Evolutionary conservation across 2,888 invertebrate genomes (phyloP).

Genomic region (Neria commutata): DNA sequence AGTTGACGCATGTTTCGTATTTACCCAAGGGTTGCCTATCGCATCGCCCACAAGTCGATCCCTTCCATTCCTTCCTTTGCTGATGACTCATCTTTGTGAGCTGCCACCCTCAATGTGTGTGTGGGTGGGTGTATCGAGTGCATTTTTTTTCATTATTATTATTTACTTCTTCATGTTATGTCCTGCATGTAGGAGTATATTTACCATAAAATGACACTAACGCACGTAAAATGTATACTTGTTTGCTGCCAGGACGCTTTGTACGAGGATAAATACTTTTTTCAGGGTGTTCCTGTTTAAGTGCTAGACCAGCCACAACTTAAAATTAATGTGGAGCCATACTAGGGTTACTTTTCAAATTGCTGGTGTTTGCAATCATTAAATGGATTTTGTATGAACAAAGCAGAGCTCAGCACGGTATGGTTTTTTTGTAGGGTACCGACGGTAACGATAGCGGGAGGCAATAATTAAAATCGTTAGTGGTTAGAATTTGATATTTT

Average conservation of each 20-base stretch:
- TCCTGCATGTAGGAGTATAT: not conserved
- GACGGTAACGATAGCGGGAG: too few relatives aligned
- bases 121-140: not conserved
- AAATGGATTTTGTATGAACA: too few relatives aligned
- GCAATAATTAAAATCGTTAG: too few relatives aligned
- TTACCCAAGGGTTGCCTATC: not conserved
- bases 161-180: not conserved
- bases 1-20: slow-evolving; percentile 1
- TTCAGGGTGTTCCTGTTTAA: too few relatives aligned
- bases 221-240: not conserved
- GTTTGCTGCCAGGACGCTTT: not conserved
- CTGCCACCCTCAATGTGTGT: not conserved
- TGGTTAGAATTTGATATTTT: too few relatives aligned
- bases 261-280: too few relatives aligned
- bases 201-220: slow-evolving; percentile 13
- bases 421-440: too few relatives aligned
- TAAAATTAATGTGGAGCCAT: too few relatives aligned
- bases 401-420: too few relatives aligned
- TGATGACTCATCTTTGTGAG: not conserved
- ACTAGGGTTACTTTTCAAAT: too few relatives aligned
- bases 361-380: too few relatives aligned
- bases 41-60: not conserved
- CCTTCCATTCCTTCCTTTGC: not conserved
- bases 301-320: too few relatives aligned
- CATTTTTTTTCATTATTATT: not conserved